Base-by-base conservation (phyloP, 1,140 invertebrate genomes). In the Latrodectus geometricus region DNA sequence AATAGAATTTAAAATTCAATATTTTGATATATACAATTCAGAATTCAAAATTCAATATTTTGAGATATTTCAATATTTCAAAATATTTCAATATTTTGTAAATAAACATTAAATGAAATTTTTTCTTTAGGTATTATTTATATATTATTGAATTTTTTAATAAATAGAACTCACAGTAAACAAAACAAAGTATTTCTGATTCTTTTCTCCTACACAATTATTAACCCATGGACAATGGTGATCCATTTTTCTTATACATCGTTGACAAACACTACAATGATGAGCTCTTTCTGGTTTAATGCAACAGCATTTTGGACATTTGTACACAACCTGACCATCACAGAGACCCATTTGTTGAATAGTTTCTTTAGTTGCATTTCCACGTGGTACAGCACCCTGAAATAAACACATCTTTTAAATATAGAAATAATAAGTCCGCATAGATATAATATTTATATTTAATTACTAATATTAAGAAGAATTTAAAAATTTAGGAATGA, bases 141-240 rank as follows among this genome's bases (percentile, higher is more conserved):
- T 35, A 35, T 35, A 3, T 35, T 35, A 35, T 35, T 1, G 5
- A 35, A 61, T 87, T 69, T 20, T 61, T 86, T 69, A 88, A n/a
- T 21, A 88, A 83, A 61, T 74, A 35, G 76, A 81, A 93, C 95
- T 95, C 93, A 99, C 98, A 78, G 98, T 99, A 92, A 99, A 99
- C 74, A 99, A 93, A 88, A 99, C 97, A 93, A 99, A 99, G 92
- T 96, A 99, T 92, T 99, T 99, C 93, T 99, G 99, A 94, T 99
- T 99, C 90, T 97, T 97, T 92, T 99, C 98, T 9, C 98, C 99
- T 8, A 99, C 98, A 92, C 99, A 99, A 91, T 99, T 99, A 90
- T 99, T 99, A 0, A 99, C 96, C 96, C 97, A 99, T 0, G 97
- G 97, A 92, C 89, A 89, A 84, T 90, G 98, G 92, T 99, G 98